Percentiles rank a stretch among this genome's conserved stretches.
Evolutionary conservation across 2,113 vertebrate genomes (phyloP).

Genomic region (Strix uralensis): DNA sequence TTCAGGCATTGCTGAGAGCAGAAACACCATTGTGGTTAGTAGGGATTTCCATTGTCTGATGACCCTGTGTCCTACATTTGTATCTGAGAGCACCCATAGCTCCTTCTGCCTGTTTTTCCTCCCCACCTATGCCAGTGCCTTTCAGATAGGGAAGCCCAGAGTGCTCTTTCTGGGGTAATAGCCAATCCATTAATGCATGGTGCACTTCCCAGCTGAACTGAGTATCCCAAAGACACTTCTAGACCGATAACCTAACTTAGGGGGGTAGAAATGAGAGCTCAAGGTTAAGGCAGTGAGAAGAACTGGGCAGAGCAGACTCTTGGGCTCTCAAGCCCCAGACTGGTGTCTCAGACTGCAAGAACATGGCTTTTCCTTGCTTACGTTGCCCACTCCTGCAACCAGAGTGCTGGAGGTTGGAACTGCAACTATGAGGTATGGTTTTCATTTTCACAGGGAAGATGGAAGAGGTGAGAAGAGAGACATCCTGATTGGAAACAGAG

Average conservation of each 20-base stretch:
- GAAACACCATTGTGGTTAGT: not conserved
- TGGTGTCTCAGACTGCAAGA: not conserved
- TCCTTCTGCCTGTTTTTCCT: not conserved
- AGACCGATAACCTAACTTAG: not conserved
- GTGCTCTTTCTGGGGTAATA: not conserved
- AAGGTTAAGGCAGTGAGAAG: not conserved
- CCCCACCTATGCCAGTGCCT: rapidly evolving
- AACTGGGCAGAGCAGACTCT: not conserved
- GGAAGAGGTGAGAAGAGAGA: not conserved
- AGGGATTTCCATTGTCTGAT: not conserved
- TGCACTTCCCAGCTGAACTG: not conserved
- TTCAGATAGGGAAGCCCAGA: not conserved
- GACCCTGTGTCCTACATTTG: not conserved
- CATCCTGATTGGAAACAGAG: not conserved
- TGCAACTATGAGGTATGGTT: not conserved
- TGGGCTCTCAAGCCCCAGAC: not conserved
- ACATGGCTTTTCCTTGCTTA: not conserved
- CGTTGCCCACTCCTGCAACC: not conserved
- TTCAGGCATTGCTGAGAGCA: not conserved
- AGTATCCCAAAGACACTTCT: not conserved
- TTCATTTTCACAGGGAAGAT: not conserved
- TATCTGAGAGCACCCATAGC: not conserved
- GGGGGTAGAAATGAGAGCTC: not conserved
- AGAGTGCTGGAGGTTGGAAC: not conserved
- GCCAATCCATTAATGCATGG: not conserved